phyloP scores from a whole-genome alignment of 2,113 vertebrate species.

The Cephalopholis sonnerati region DNA sequence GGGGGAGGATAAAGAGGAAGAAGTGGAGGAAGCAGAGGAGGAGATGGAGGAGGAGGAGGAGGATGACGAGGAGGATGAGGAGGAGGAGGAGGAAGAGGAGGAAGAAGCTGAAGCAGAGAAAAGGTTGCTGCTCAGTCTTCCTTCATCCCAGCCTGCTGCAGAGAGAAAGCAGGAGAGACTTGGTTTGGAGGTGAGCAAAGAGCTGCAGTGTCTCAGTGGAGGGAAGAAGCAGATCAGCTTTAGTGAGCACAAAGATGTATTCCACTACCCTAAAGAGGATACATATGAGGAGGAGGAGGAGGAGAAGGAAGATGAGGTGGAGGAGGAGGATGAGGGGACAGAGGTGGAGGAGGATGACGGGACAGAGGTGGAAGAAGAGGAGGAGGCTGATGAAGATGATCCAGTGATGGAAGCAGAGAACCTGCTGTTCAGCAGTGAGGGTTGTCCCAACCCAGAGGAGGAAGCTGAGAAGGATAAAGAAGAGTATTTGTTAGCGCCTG shows the following conservation, averaged over 20 bases:
- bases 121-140: conserved; percentile 66
- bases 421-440: conserved; percentile 82
- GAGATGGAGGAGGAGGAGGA: conserved; percentile 26
- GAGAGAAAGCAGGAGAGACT: conserved; percentile 57
- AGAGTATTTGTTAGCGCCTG: conserved; percentile 59
- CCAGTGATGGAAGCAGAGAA: conserved; percentile 91
- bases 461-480: conserved; percentile 63
- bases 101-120: conserved; percentile 61
- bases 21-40: conserved; percentile 63
- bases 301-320: conserved; percentile 53
- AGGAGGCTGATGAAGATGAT: conserved; percentile 69
- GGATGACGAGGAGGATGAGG: neutral
- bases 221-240: conserved; percentile 70
- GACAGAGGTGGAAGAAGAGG: conserved; percentile 55
- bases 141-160: neutral
- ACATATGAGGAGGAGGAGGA: conserved; percentile 68
- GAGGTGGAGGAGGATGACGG: conserved; percentile 48
- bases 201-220: conserved; percentile 30
- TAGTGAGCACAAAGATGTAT: conserved; percentile 74
- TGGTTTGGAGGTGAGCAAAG: conserved; percentile 62
- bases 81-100: conserved; percentile 32
- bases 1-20: neutral
- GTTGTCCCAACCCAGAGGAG: conserved; percentile 84
- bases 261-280: conserved; percentile 78
- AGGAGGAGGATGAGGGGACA: conserved; percentile 40